Evolutionary conservation across 1,140 invertebrate genomes (phyloP), one percentile per base, ranked within the genome.

Genomic region (Heterodera carotae): DNA sequence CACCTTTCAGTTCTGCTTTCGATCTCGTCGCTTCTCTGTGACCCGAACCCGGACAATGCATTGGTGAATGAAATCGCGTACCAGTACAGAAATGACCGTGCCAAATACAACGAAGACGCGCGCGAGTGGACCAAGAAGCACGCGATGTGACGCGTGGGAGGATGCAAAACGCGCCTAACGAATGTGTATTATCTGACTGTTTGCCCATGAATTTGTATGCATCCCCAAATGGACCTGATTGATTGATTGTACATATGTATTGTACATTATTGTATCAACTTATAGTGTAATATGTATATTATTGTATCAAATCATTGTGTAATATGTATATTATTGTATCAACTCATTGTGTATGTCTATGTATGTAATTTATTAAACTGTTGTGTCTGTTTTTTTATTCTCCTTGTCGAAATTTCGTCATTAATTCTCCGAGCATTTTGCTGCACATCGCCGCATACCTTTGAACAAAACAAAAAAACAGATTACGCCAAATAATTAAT

Each of bases 1-100:
- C 56, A n/a, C n/a, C 22, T 87, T 86, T 80, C 91, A 97, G 96
- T 98, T 89, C 92, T 98, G 90, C 91, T 98, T 89, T 98, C 95
- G 91, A 98, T 98, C 91, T 98, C 96, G 92, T 97, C 94, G 89
- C 92, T 98, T 88, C 91, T 98, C 89, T 97, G 94, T 90, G 96
- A 98, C 92, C 96, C 96, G 88, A 98, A 98, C 91, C 95, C 95
- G 89, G 96, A 98, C 89, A 95, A 98, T 91, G 96, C 96, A 81
- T 90, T 98, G 90, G 95, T 98, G 88, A 95, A 95, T 89, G 95
- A 97, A 92, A 97, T 98, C 91, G 96, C 95, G 90, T 94, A 94
- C 92, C 94, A 97, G 92, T 98, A 97, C 92, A 98, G 98, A 92
- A 97, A 94, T 76, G 95, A 98, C 91, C 92, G 94, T 90, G 93